Percentiles rank a stretch among this genome's conserved stretches.
These are phyloP conservation scores for Sardinella longiceps DNA, from an alignment of 2,797 vertebrate species.

Conservation along the genomic window DNA sequence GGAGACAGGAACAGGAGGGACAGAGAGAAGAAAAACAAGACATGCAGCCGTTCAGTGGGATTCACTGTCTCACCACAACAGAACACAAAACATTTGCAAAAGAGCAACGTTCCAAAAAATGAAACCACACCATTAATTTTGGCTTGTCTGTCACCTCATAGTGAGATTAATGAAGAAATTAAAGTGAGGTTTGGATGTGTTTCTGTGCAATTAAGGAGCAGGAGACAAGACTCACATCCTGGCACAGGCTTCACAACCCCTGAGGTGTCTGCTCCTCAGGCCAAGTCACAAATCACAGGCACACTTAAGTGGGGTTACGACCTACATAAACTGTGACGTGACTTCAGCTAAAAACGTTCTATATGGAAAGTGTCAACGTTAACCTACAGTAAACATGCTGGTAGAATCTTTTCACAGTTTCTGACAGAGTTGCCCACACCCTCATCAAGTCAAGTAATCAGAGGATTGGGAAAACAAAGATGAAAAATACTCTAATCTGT, in stretches of 20 bases:
- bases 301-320: neutral
- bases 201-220: neutral
- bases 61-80: neutral
- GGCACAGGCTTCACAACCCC: neutral
- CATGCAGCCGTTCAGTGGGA: neutral
- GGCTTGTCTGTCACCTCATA: neutral
- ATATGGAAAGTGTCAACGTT: neutral
- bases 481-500: neutral
- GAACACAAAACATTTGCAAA: conserved; percentile 2
- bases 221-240: neutral
- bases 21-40: neutral
- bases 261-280: neutral
- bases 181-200: neutral
- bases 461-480: neutral
- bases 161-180: neutral
- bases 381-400: neutral
- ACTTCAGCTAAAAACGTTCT: neutral
- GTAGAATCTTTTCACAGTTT: neutral
- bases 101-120: neutral
- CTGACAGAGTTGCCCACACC: neutral
- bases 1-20: conserved; percentile 26
- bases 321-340: neutral
- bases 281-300: neutral
- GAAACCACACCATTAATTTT: neutral
- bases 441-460: neutral